phyloP scores from a whole-genome alignment of 2,888 invertebrate species.

The Ceriagrion tenellum region DNA sequence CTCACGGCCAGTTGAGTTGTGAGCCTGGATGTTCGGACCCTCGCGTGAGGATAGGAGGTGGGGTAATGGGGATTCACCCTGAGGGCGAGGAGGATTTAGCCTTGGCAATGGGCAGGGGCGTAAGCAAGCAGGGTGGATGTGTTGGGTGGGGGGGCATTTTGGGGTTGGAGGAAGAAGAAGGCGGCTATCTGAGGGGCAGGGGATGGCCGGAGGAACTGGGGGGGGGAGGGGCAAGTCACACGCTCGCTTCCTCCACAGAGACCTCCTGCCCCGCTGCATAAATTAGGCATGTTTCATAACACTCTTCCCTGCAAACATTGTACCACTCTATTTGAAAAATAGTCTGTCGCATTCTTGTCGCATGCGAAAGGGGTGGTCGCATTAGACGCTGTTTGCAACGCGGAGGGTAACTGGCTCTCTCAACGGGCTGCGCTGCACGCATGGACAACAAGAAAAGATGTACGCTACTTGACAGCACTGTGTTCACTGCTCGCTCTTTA shows the following conservation, averaged over 20 bases:
- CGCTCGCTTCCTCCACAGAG: not conserved
- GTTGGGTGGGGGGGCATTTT: not conserved
- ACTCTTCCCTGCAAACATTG: slow-evolving; percentile 35
- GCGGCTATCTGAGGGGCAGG: not conserved
- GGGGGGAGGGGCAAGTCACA: not conserved
- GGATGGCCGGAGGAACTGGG: not conserved
- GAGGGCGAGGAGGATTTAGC: too few species aligned
- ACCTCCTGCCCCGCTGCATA: not conserved
- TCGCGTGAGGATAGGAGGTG: too few species aligned
- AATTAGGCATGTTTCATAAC: slow-evolving; percentile 25
- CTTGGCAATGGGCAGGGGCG: too few species aligned
- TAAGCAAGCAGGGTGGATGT: too few species aligned
- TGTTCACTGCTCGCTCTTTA: not conserved
- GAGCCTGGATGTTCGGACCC: too few species aligned
- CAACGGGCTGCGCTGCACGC: not conserved
- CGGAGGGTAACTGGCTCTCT: not conserved
- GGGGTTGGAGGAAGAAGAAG: not conserved
- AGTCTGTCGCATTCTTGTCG: not conserved
- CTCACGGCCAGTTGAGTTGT: too few species aligned
- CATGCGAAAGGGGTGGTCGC: not conserved
- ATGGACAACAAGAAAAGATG: not conserved
- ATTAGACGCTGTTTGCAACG: not conserved
- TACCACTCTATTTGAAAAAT: slow-evolving; percentile 39
- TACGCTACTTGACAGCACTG: not conserved
- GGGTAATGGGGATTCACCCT: too few species aligned